Evolutionary conservation across 1,140 invertebrate species (phyloP).

Genomic region (Condylostylus longicornis): DNA sequence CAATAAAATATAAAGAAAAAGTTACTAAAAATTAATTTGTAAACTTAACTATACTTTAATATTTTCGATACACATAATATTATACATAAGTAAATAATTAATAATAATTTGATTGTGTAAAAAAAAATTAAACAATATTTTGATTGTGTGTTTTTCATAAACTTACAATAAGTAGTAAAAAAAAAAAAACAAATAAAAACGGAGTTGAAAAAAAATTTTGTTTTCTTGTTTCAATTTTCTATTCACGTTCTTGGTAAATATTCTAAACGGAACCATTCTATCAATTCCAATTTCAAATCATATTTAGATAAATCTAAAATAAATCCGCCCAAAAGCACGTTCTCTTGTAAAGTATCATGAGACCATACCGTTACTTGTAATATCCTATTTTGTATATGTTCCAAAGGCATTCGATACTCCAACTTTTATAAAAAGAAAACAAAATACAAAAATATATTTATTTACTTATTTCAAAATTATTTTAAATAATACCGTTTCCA

Average conservation of each 20-base stretch:
- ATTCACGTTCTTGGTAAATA: slow-evolving; percentile 35
- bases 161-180: too few species aligned
- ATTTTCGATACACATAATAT: too few species aligned
- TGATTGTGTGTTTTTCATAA: too few species aligned
- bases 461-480: background rate
- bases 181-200: too few species aligned
- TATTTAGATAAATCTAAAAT: slow-evolving; percentile 56
- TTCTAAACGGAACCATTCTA: slow-evolving; percentile 61
- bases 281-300: slow-evolving; percentile 58
- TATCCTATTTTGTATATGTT: slow-evolving; percentile 55
- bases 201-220: too few species aligned
- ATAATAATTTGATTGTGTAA: too few species aligned
- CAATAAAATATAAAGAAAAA: too few species aligned
- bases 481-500: slow-evolving; percentile 75
- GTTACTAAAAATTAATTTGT: too few species aligned
- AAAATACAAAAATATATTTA: background rate
- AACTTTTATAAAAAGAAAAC: slow-evolving; percentile 40
- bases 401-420: slow-evolving; percentile 73
- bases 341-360: slow-evolving; percentile 87
- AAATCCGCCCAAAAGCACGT: slow-evolving; percentile 83
- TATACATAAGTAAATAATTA: too few species aligned
- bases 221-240: too few species aligned
- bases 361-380: slow-evolving; percentile 91
- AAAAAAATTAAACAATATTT: too few species aligned
- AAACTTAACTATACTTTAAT: too few species aligned